Evolutionary conservation across 1,140 invertebrate species (phyloP).

Genomic region (Bombus ignitus): DNA sequence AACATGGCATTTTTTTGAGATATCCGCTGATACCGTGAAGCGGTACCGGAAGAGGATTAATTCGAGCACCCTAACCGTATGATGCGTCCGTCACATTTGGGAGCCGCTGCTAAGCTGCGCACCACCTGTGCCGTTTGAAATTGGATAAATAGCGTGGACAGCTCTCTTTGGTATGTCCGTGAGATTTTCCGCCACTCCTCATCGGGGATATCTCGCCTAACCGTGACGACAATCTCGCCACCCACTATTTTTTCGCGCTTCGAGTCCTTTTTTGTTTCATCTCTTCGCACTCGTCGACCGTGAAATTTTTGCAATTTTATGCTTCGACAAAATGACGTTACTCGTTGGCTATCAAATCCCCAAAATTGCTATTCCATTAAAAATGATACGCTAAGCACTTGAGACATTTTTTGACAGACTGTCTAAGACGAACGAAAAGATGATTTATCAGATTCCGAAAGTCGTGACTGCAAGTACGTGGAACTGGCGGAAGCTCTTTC

Average conservation of each 20-base stretch:
- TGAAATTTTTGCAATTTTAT: background rate
- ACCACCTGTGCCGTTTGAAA: slow-evolving; percentile 48
- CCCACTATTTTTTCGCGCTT: background rate
- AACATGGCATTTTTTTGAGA: slow-evolving; percentile 59
- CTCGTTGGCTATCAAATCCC: background rate
- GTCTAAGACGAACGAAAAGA: background rate
- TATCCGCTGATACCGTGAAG: slow-evolving; percentile 53
- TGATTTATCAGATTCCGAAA: background rate
- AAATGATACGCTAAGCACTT: no score
- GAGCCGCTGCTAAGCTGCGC: slow-evolving; percentile 39
- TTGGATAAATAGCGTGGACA: slow-evolving; percentile 57
- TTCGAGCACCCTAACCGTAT: slow-evolving; percentile 63
- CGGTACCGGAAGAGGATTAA: slow-evolving; percentile 62
- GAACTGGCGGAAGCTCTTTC: background rate
- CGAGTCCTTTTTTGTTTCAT: background rate
- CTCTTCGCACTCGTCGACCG: background rate
- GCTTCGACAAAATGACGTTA: background rate
- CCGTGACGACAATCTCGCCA: background rate
- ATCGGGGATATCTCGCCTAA: slow-evolving; percentile 14
- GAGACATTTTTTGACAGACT: no score
- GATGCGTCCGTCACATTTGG: slow-evolving; percentile 63
- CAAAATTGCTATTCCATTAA: background rate
- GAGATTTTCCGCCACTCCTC: slow-evolving; percentile 19
- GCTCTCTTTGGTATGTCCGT: background rate
- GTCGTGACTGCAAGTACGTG: background rate